A percentile compares a stretch with the other conserved stretches of the same genome.
phyloP scores from a whole-genome alignment of 2,888 invertebrate species.

The Hypercompe scribonia region DNA sequence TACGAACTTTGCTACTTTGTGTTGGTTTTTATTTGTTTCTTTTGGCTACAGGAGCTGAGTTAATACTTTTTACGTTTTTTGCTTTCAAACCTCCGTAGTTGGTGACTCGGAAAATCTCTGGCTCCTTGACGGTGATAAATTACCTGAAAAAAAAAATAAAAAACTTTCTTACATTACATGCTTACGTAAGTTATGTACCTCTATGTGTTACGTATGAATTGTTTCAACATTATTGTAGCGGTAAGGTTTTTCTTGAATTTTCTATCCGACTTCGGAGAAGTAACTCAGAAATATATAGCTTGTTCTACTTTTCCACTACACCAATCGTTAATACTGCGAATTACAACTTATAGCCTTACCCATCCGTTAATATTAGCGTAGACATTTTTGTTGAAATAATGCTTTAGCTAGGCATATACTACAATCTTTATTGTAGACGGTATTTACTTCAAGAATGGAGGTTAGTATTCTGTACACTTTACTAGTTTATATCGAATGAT shows the following conservation, averaged over 20 bases:
- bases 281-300: not conserved
- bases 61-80: slow-evolving; percentile 51
- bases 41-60: slow-evolving; percentile 56
- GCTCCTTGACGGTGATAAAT: slow-evolving; percentile 47
- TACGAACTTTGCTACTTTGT: slow-evolving; percentile 64
- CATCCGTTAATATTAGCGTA: not conserved
- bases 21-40: slow-evolving; percentile 60
- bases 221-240: not conserved
- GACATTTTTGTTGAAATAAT: not conserved
- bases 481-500: not conserved
- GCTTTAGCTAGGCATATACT: not conserved
- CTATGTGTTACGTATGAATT: slow-evolving; percentile 6
- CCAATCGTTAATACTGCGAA: not conserved
- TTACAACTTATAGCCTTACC: not conserved
- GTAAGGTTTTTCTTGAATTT: not conserved
- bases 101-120: slow-evolving; percentile 47
- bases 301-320: not conserved
- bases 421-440: not conserved
- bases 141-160: slow-evolving; percentile 65
- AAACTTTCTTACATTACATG: slow-evolving; percentile 43
- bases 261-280: not conserved
- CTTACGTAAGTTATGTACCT: slow-evolving; percentile 21
- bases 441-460: not conserved
- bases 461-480: not conserved
- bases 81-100: slow-evolving; percentile 48